These are phyloP conservation scores for Mythimna ferrago DNA, from an alignment of 2,888 invertebrate species.

Conservation along the genomic window DNA sequence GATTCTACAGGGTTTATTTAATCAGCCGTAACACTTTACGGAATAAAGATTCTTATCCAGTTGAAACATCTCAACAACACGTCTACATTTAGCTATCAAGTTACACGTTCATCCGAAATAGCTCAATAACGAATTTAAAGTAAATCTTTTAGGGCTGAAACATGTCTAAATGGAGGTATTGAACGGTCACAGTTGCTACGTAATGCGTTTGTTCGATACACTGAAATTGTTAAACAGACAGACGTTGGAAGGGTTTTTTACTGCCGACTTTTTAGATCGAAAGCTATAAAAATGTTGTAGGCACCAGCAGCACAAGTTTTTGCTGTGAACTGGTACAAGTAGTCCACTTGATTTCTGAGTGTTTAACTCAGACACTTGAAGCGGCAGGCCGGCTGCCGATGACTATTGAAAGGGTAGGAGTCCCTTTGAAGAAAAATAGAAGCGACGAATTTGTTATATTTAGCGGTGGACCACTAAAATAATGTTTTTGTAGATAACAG, in stretches of 20 bases:
- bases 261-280: slow-evolving; percentile 49
- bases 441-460: slow-evolving; percentile 50
- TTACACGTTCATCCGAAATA: slow-evolving; percentile 18
- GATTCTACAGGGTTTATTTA: background rate
- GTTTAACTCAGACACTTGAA: slow-evolving; percentile 59
- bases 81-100: slow-evolving; percentile 13
- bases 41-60: background rate
- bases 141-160: slow-evolving; percentile 68
- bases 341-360: slow-evolving; percentile 64
- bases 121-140: slow-evolving; percentile 34
- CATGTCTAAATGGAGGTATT: slow-evolving; percentile 66
- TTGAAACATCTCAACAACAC: slow-evolving; percentile 5
- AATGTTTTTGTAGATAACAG: slow-evolving; percentile 31
- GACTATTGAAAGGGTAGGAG: slow-evolving; percentile 57
- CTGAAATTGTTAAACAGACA: slow-evolving; percentile 69
- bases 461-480: slow-evolving; percentile 34
- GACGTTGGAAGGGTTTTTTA: slow-evolving; percentile 54
- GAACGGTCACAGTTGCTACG: slow-evolving; percentile 73
- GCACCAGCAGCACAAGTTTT: slow-evolving; percentile 52
- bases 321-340: slow-evolving; percentile 57
- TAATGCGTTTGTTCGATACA: slow-evolving; percentile 73
- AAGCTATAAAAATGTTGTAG: slow-evolving; percentile 57
- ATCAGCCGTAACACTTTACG: background rate
- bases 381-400: slow-evolving; percentile 54
- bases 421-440: slow-evolving; percentile 53